Evolutionary conservation across 2,113 vertebrate species (phyloP), one percentile per base, ranked within the genome.

Genomic region (Hypomesus transpacificus): DNA sequence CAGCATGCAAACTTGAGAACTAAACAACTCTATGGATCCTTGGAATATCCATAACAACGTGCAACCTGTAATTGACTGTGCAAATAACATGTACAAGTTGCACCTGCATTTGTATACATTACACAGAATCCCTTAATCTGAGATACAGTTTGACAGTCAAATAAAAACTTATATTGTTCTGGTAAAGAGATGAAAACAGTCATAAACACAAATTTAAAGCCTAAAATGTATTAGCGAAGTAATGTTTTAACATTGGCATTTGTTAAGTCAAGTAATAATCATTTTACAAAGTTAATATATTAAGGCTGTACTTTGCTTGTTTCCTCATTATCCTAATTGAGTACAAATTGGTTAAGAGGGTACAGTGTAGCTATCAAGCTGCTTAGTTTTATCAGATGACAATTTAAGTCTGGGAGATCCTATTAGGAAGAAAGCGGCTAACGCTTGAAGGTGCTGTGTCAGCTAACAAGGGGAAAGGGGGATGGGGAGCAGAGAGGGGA

Each of bases 241-340:
- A 52, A 59, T 14, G 14, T 66, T 54, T 60, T 24, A 67, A 67
- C 34, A 66, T 73, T 58, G 63, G 18, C 53, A 14, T 82, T 76
- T 83, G 85, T 76, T 68, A 80, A 68, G 69, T 76, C 85, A 81
- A 88, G 87, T 88, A 69, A 81, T 94, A 92, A 95, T 93, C 87
- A 84, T 92, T 93, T 94, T 93, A 94, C 94, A 93, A 95, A 91
- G 91, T 95, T 94, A 94, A 92, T 94, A 94, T 93, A 92, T 95
- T 92, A 92, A 92, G 89, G 88, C 94, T 94, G 91, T 87, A 91
- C 92, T 93, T 92, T 92, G 90, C 91, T 92, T 89, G 92, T 95
- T 95, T 94, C 90, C 91, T 93, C 93, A 94, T 96, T 96, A 96
- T 92, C 92, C 93, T 96, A 95, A 96, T 95, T 96, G 94, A 94